Conservation (phyloP, 2,888 invertebrate genomes). For the Conchocele bisecta region DNA sequence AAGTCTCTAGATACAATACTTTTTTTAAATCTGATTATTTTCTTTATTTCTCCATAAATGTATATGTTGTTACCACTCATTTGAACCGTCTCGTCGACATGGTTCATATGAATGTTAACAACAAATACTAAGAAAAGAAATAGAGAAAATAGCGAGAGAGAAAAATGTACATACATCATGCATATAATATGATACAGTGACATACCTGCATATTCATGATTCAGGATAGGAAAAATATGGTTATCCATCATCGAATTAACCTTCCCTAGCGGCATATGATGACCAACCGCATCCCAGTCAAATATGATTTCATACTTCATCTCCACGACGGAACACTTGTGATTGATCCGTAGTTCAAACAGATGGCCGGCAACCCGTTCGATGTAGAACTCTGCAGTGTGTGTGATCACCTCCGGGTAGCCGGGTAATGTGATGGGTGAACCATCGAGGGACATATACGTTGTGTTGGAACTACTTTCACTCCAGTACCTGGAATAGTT, state of each 20-base stretch:
- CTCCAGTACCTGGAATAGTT: slow-evolving; percentile 35
- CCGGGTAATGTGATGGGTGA: not conserved
- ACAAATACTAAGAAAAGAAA: too few relatives aligned
- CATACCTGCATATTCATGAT: slow-evolving; percentile 42
- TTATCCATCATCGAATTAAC: slow-evolving; percentile 14
- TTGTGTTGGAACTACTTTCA: not conserved
- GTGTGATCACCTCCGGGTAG: not conserved
- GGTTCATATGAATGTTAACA: too few relatives aligned
- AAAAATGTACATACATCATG: too few relatives aligned
- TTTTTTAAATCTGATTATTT: too few relatives aligned
- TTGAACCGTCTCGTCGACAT: too few relatives aligned
- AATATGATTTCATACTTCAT: slow-evolving; percentile 26
- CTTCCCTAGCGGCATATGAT: slow-evolving; percentile 35
- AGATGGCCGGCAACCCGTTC: slow-evolving; percentile 6
- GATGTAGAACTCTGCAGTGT: slow-evolving; percentile 12
- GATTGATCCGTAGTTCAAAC: slow-evolving; percentile 22
- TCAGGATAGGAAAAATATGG: slow-evolving; percentile 25
- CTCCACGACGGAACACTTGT: slow-evolving; percentile 6
- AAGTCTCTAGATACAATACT: too few relatives aligned
- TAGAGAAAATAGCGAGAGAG: too few relatives aligned
- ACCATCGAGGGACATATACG: slow-evolving; percentile 29
- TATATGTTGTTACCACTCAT: too few relatives aligned
- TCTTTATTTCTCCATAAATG: too few relatives aligned
- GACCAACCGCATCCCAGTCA: slow-evolving; percentile 37
- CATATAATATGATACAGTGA: too few relatives aligned